Evolutionary conservation across 2,113 vertebrate species (phyloP), one percentile per base, ranked within the genome.

Genomic region (Cyanoramphus novaezelandiae): DNA sequence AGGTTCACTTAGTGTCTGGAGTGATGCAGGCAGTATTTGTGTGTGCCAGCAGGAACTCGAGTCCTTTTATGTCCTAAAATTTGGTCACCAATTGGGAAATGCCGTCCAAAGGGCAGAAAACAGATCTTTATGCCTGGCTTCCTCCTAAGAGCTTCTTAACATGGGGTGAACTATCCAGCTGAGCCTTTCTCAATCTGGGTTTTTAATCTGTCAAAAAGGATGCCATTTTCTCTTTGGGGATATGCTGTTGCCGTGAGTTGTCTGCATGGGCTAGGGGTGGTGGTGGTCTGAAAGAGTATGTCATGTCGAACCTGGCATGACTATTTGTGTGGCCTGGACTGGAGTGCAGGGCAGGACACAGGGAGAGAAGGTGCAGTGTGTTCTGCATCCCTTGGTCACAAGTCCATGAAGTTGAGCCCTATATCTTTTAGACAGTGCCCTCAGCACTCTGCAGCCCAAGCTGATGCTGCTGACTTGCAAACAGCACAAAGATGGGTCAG

Each of bases 381-480:
- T 5, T 8, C 0, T 23, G 33, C 31, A 24, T n/a, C 7, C 1
- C 31, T 59, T 39, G 64, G 33, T 47, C 62, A 49, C 17, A 25
- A 25, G 6, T 31, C 39, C 17, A 83, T 11, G 1, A 2, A 77
- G 57, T 28, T 44, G 44, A 43, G 53, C 39, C 24, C 16, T 2
- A 0, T 31, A 13, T 27, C 17, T 72, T 44, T 59, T 17, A 49
- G 17, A 21, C 16, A 35, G 17, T 76, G 39, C 50, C 68, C 55
- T 91, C 81, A 95, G 81, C n/a, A 5, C 24, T 49, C 81, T 80
- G 78, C 77, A 92, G 44, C 31, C 37, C 65, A 35, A 1, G 55
- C 43, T 91, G 65, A 19, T 28, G 33, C 18, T 89, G 93, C 81
- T 92, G 88, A 84, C 82, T 71, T 76, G 83, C 81, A 90, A 90